These are phyloP conservation scores for Bungarus multicinctus DNA, from an alignment of 2,113 vertebrate species.

Conservation along the genomic window DNA sequence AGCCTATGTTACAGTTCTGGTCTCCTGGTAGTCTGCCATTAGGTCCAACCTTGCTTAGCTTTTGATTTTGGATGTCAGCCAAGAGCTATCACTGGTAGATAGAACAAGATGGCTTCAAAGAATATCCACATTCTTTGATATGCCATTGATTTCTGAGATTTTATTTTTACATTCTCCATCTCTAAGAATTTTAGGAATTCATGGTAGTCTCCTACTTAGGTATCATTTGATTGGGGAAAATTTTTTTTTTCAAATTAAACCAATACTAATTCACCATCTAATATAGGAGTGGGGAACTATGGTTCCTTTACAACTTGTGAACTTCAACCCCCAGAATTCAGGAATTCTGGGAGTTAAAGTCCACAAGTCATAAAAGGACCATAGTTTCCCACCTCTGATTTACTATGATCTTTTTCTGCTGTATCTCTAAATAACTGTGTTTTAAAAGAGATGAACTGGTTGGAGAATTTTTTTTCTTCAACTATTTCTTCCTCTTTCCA, in stretches of 20 bases:
- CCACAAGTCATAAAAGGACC: background rate
- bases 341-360: background rate
- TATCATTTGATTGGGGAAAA: background rate
- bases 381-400: background rate
- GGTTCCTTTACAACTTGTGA: background rate
- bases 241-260: background rate
- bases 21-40: background rate
- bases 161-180: background rate
- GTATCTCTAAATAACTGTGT: background rate
- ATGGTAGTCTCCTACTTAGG: background rate
- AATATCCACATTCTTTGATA: background rate
- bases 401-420: background rate
- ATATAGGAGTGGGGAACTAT: background rate
- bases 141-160: background rate
- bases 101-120: background rate
- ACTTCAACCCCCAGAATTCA: background rate
- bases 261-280: background rate
- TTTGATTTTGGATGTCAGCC: background rate
- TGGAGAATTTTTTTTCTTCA: background rate
- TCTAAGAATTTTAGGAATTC: background rate
- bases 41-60: background rate
- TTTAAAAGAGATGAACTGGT: background rate
- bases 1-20: background rate
- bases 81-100: background rate
- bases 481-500: background rate